phyloP scores from a whole-genome alignment of 2,113 vertebrate genomes.

The Rhinoderma darwinii region DNA sequence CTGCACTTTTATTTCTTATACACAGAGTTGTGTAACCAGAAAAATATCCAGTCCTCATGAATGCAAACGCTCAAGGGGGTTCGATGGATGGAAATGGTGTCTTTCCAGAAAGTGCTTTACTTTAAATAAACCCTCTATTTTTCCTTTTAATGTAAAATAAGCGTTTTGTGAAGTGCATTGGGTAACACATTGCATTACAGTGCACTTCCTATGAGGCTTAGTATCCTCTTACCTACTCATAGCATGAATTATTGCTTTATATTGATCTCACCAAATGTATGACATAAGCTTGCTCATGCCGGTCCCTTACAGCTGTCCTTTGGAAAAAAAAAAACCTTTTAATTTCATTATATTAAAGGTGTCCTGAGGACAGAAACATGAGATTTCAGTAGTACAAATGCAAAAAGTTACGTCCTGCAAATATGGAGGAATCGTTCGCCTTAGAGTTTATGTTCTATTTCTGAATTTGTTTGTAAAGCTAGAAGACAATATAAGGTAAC shows the following conservation, averaged over 20 bases:
- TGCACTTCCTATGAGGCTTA: constrained; percentile 3
- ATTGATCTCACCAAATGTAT: background rate
- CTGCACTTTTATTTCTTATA: constrained; percentile 72
- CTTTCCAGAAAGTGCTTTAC: constrained; percentile 13
- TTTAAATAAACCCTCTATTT: background rate
- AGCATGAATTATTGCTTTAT: constrained; percentile 5
- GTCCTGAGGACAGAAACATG: background rate
- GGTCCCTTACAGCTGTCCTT: background rate
- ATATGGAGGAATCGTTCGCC: background rate
- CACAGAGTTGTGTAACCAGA: constrained; percentile 71
- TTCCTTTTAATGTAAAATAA: background rate
- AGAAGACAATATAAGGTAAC: no score
- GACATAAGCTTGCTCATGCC: background rate
- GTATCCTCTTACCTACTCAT: background rate
- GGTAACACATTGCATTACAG: background rate
- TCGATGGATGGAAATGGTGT: constrained; percentile 5
- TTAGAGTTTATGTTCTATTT: no score
- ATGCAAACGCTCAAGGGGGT: constrained; percentile 18
- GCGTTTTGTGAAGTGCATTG: background rate
- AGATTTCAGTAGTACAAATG: background rate
- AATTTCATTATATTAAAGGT: background rate
- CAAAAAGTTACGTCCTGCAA: background rate
- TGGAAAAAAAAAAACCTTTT: background rate
- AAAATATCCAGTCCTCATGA: constrained; percentile 68
- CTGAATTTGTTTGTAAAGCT: no score